Conservation (phyloP, 2,113 vertebrate genomes). For the Microcebus lehilahytsara region DNA sequence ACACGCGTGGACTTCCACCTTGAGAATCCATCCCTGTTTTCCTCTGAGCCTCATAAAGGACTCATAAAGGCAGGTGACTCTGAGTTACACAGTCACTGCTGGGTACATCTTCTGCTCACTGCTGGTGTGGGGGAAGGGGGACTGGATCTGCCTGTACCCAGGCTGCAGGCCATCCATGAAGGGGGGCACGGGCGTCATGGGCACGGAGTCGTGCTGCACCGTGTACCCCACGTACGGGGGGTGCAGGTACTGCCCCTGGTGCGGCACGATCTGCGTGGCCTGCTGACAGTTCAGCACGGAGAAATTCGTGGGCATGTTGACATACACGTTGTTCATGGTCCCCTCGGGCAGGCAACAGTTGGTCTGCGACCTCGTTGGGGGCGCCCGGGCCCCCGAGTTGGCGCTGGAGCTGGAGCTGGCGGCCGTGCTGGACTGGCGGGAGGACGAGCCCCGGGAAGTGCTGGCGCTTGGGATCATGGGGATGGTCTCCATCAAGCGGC, state of each 20-base stretch:
- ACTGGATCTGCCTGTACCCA: conserved; percentile 93
- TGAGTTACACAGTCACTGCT: conserved; percentile 91
- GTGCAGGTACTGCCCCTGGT: conserved; percentile 96
- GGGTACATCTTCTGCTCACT: conserved; percentile 95
- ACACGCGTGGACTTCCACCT: conserved; percentile 32
- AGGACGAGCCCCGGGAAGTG: conserved; percentile 94
- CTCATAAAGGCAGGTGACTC: rapidly evolving
- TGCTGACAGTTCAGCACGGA: conserved; percentile 98
- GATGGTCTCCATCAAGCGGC: conserved; percentile 95
- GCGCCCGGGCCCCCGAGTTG: conserved; percentile 87
- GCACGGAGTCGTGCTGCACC: conserved; percentile 87
- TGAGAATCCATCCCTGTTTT: conserved; percentile 58
- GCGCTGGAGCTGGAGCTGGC: conserved; percentile 97
- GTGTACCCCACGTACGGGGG: conserved; percentile 95
- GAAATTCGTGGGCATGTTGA: conserved; percentile 99
- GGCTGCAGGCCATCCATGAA: conserved; percentile 92
- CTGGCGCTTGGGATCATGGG: conserved; percentile 96
- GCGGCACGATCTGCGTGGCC: conserved; percentile 96
- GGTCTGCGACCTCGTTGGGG: conserved; percentile 92
- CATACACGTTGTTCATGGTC: conserved; percentile 93
- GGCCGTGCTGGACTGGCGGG: conserved; percentile 97
- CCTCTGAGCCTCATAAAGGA: background rate
- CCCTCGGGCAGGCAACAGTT: conserved; percentile 95
- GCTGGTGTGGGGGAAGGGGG: conserved; percentile 88
- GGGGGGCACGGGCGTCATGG: conserved; percentile 85